Conservation (phyloP, 2,113 vertebrate genomes). For the Mus spicilegus region DNA sequence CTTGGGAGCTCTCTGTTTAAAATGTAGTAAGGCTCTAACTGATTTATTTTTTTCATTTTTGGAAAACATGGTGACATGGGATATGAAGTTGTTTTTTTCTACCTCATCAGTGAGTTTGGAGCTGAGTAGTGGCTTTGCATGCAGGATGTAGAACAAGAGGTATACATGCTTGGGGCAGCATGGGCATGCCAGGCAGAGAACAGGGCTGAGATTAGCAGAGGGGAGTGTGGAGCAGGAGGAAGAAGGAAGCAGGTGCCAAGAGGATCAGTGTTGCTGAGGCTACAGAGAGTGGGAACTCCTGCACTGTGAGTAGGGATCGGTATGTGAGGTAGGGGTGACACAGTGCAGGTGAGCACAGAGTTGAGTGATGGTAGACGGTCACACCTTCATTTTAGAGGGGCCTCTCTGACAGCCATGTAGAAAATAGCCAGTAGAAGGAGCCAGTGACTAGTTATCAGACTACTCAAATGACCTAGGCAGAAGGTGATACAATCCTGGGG, state of each 20-base stretch:
- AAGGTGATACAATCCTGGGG: background rate
- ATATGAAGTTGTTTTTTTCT: background rate
- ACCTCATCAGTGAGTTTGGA: background rate
- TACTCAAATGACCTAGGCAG: background rate
- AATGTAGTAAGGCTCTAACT: constrained; percentile 4
- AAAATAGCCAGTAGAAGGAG: background rate
- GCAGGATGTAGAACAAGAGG: background rate
- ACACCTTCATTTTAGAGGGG: background rate
- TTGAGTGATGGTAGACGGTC: background rate
- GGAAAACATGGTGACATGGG: background rate
- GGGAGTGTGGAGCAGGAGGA: background rate
- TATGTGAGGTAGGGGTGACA: background rate
- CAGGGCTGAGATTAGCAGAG: background rate
- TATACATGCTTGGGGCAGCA: background rate
- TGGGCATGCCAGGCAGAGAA: too few relatives aligned
- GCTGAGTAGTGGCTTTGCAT: background rate
- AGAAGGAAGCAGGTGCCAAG: background rate
- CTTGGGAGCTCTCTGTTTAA: constrained; percentile 1
- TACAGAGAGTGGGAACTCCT: background rate
- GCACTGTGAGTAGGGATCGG: accelerated
- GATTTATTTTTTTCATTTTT: background rate
- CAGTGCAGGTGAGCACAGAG: background rate
- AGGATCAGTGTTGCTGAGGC: background rate
- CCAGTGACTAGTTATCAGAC: background rate
- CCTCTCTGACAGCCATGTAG: background rate